phyloP scores from a whole-genome alignment of 37 sponge, comb jelly and placozoan genomes.

The Amphimedon queenslandica region DNA sequence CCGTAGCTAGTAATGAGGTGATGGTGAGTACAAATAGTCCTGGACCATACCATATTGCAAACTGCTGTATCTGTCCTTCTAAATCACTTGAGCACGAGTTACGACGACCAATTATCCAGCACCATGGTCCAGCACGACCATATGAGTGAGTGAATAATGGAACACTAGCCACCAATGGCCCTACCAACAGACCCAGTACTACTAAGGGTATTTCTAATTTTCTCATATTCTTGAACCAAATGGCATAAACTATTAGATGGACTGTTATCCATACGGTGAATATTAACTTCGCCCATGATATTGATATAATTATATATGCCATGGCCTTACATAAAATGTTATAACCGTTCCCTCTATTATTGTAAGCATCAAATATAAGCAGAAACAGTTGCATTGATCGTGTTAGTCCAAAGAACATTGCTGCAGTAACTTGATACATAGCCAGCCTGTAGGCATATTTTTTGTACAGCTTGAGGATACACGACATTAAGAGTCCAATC shows the following conservation, averaged over 20 bases:
- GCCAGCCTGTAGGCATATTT: not conserved
- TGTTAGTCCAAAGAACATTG: not conserved
- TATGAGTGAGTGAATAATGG: not conserved
- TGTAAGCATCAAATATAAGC: not conserved
- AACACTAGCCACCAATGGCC: not conserved
- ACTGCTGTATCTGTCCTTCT: not conserved
- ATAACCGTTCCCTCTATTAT: not conserved
- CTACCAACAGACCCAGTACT: too few species aligned
- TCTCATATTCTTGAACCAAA: slow-evolving; percentile 1
- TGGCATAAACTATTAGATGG: not conserved
- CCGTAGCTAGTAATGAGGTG: not conserved
- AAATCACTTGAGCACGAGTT: not conserved
- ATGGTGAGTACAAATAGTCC: not conserved
- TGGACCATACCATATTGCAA: slow-evolving; percentile 13
- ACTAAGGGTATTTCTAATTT: not conserved
- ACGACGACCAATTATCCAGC: slow-evolving; percentile 5
- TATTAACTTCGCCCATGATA: slow-evolving; percentile 2
- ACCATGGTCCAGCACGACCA: slow-evolving; percentile 6
- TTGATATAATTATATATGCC: not conserved
- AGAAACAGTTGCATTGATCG: not conserved
- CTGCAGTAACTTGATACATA: not conserved
- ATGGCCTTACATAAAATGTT: not conserved
- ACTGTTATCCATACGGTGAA: slow-evolving; percentile 9
- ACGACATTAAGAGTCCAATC: not conserved
- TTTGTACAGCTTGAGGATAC: not conserved